These are phyloP conservation scores for Ivindomyrus marchei DNA, from an alignment of 2,113 vertebrate genomes.

Conservation along the genomic window DNA sequence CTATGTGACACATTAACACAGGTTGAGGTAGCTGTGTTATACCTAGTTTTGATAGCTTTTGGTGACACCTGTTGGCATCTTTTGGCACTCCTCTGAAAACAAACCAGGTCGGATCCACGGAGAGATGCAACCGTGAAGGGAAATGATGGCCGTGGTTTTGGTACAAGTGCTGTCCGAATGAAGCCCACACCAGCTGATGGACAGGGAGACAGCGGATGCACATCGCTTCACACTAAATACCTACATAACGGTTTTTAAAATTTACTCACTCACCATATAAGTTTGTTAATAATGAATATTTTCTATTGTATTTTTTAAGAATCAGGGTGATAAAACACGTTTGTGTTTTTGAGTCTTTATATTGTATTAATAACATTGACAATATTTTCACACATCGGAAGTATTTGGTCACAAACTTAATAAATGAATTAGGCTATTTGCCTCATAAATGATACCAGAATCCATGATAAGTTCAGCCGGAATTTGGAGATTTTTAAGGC, in stretches of 20 bases:
- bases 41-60: neutral
- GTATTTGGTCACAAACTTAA: neutral
- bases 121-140: neutral
- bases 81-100: neutral
- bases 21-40: neutral
- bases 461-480: neutral
- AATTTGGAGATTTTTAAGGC: neutral
- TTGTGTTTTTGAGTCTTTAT: neutral
- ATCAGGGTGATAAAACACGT: neutral
- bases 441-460: neutral
- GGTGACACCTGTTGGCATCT: neutral
- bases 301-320: neutral
- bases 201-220: neutral
- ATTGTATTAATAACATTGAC: neutral
- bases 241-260: neutral
- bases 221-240: slow-evolving; percentile 9
- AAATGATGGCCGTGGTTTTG: neutral
- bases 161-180: slow-evolving; percentile 26
- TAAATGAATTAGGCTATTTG: neutral
- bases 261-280: neutral
- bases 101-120: neutral
- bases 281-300: slow-evolving; percentile 5
- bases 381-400: neutral
- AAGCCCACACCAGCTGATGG: slow-evolving; percentile 35
- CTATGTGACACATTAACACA: neutral